Evolutionary conservation across 2,888 invertebrate genomes (phyloP).

Genomic region (Oscheius sp.): DNA sequence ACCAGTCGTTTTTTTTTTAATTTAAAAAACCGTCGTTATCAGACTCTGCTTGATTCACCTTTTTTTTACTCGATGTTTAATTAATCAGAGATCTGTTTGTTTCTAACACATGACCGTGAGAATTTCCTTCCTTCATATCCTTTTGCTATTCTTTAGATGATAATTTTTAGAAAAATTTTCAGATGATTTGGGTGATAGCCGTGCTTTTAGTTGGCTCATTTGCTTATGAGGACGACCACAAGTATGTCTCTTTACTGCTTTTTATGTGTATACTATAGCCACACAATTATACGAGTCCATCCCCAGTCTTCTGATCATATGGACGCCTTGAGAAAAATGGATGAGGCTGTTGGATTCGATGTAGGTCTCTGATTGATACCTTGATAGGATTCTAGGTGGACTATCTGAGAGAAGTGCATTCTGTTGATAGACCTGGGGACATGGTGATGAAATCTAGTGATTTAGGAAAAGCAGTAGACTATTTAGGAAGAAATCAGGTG

Average conservation of each 20-base stretch:
- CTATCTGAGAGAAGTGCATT: background rate
- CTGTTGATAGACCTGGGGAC: slow-evolving; percentile 6
- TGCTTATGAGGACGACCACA: background rate
- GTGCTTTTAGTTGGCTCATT: background rate
- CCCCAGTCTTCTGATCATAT: slow-evolving; percentile 17
- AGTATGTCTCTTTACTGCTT: background rate
- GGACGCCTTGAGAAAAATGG: slow-evolving; percentile 8
- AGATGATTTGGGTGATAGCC: slow-evolving; percentile 9
- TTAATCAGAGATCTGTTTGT: too few relatives aligned
- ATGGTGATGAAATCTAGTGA: background rate
- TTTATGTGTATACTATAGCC: background rate
- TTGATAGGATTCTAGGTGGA: slow-evolving; percentile 6
- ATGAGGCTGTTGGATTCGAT: slow-evolving; percentile 6
- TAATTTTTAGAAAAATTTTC: background rate
- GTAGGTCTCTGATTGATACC: background rate
- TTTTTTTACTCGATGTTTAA: too few relatives aligned
- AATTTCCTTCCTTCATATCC: too few relatives aligned
- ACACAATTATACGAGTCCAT: slow-evolving; percentile 14
- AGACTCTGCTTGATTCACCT: too few relatives aligned
- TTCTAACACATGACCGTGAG: too few relatives aligned
- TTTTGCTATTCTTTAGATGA: background rate
- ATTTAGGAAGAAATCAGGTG: slow-evolving; percentile 1
- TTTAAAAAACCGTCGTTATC: too few relatives aligned
- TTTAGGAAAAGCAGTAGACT: slow-evolving; percentile 5
- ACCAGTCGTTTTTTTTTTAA: too few relatives aligned